phyloP scores from a whole-genome alignment of 1,140 invertebrate genomes.

The Battus philenor region DNA sequence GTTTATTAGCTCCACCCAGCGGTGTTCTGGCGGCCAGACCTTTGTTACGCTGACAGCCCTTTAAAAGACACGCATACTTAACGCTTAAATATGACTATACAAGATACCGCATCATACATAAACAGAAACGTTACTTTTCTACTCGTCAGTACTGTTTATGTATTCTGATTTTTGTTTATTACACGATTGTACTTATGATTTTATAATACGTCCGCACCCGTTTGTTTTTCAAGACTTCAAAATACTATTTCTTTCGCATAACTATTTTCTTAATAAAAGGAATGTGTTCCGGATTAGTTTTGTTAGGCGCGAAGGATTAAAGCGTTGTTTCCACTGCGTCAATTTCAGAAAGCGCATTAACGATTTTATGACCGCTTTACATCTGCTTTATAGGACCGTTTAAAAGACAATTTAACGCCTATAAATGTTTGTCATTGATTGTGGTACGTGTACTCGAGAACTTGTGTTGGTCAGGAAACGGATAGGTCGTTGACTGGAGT shows the following conservation, averaged over 20 bases:
- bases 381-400: slow-evolving; percentile 38
- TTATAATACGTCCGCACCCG: too few species aligned
- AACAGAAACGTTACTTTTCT: slow-evolving; percentile 16
- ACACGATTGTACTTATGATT: slow-evolving; percentile 15
- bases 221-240: too few species aligned
- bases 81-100: slow-evolving; percentile 47
- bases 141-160: slow-evolving; percentile 11
- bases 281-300: slow-evolving; percentile 16
- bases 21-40: slow-evolving; percentile 55
- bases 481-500: slow-evolving; percentile 51
- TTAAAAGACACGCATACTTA: slow-evolving; percentile 61
- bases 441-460: slow-evolving; percentile 29
- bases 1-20: slow-evolving; percentile 72
- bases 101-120: slow-evolving; percentile 36
- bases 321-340: slow-evolving; percentile 20
- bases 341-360: slow-evolving; percentile 36
- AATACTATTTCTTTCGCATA: too few species aligned
- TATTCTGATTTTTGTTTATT: slow-evolving; percentile 18
- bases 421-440: slow-evolving; percentile 40
- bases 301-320: slow-evolving; percentile 5
- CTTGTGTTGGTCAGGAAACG: slow-evolving; percentile 42
- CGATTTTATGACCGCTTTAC: slow-evolving; percentile 37
- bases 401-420: slow-evolving; percentile 40
- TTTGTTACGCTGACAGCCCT: slow-evolving; percentile 64
- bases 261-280: slow-evolving; percentile 11